Base-by-base conservation (phyloP, 2,797 vertebrate species). In the Lepus townsendii region DNA sequence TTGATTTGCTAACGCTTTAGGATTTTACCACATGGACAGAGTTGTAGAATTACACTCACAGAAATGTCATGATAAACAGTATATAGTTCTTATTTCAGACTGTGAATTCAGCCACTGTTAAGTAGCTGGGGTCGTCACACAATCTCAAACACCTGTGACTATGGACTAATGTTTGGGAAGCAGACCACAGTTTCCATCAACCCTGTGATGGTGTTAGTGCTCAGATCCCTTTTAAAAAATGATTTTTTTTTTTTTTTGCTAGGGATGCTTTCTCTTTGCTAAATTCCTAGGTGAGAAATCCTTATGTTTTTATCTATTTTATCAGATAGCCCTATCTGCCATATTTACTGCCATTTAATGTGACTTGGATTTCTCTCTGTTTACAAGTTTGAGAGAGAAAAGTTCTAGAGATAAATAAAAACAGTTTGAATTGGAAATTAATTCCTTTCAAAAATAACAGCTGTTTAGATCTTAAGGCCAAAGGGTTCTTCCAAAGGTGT, bases 311-410 rank as follows among this genome's bases (percentile, higher is more conserved):
- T 82, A 63, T 90, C 17, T 85, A 8, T 50, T 88, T 93, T 78
- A 65, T 85, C 50, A 75, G 24, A 22, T 75, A 66, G 24, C 10
- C 24, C n/a, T 75, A 68, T 90, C 32, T 77, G 38, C 80, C 69
- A 1, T 62, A 85, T 57, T 73, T 79, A 76, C 69, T 77, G 3
- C 20, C 54, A 68, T 27, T 83, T 83, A 65, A 47, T 84, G 35
- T 69, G 60, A 72, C 35, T 52, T 92, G 42, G 54, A 60, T 27
- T 88, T 94, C 75, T 80, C 30, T 88, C 13, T 72, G 10, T 76
- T 85, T 95, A 88, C 88, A 92, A 83, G 11, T 52, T 92, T 75
- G 20, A 42, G 42, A 82, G 57, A 71, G 12, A 85, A 71, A 82
- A 54, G 4, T 84, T 80, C 66, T 83, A 80, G 27, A 54, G 8